phyloP scores from a whole-genome alignment of 2,888 invertebrate species.

The Dryomyza anilis region DNA sequence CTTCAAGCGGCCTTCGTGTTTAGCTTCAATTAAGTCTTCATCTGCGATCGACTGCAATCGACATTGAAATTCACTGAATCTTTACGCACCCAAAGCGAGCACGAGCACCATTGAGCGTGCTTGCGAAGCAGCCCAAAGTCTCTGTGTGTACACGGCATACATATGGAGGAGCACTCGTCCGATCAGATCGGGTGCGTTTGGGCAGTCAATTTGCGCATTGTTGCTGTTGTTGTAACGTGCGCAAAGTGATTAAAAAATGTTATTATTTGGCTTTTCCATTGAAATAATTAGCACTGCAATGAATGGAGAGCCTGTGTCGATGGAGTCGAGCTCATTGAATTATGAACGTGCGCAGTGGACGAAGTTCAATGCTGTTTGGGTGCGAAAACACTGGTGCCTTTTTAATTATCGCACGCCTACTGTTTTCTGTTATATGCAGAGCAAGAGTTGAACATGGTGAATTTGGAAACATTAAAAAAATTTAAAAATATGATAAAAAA shows the following conservation, averaged over 20 bases:
- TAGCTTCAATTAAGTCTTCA: conserved; percentile 55
- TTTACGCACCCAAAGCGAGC: conserved; percentile 12
- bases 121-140: neutral
- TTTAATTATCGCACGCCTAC: conserved; percentile 52
- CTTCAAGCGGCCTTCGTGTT: conserved; percentile 44
- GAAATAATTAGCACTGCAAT: conserved; percentile 53
- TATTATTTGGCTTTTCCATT: conserved; percentile 53
- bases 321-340: neutral
- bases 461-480: too few relatives aligned
- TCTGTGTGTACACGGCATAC: neutral
- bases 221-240: conserved; percentile 18
- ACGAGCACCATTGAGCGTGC: neutral
- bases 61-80: conserved; percentile 27
- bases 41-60: conserved; percentile 27
- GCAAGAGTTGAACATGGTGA: too few relatives aligned
- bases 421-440: conserved; percentile 20
- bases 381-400: conserved; percentile 57
- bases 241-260: conserved; percentile 27
- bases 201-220: conserved; percentile 19
- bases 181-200: neutral
- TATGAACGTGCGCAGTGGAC: too few relatives aligned
- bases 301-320: neutral
- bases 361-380: conserved; percentile 42
- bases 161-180: too few relatives aligned
- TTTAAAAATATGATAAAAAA: too few relatives aligned